phyloP scores from a whole-genome alignment of 2,113 vertebrate species.

The Chunga burmeisteri region DNA sequence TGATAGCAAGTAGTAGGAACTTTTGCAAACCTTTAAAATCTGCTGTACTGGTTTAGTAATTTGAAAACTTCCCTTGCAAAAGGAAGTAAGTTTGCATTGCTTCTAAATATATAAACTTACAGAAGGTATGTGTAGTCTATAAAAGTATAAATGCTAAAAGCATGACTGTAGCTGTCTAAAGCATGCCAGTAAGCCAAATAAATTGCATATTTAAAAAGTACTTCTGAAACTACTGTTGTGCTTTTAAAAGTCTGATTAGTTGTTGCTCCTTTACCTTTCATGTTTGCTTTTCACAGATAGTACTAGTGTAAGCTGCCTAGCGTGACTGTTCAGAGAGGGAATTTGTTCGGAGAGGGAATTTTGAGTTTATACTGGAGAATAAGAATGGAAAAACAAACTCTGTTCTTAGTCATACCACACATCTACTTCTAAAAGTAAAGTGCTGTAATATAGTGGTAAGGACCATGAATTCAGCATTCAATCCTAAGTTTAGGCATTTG shows the following conservation, averaged over 20 bases:
- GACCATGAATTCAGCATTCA: background rate
- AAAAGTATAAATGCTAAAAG: background rate
- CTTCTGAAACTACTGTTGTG: background rate
- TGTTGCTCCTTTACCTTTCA: background rate
- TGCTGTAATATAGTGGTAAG: background rate
- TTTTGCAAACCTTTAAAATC: background rate
- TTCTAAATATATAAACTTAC: background rate
- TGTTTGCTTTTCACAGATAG: background rate
- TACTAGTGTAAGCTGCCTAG: background rate
- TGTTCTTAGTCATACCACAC: background rate
- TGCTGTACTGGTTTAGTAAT: background rate
- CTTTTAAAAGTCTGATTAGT: background rate
- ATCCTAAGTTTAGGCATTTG: background rate
- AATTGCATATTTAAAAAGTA: background rate
- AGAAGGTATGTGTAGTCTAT: background rate
- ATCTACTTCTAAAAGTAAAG: background rate
- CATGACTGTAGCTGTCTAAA: background rate
- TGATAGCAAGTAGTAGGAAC: background rate
- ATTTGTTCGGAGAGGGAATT: background rate
- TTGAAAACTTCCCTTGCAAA: background rate
- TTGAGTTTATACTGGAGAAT: background rate
- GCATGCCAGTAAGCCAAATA: background rate
- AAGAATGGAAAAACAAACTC: background rate
- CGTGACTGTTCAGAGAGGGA: background rate
- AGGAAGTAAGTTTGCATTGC: background rate